Evolutionary conservation across 2,888 invertebrate genomes (phyloP).

Genomic region (Mesochorus sp.): DNA sequence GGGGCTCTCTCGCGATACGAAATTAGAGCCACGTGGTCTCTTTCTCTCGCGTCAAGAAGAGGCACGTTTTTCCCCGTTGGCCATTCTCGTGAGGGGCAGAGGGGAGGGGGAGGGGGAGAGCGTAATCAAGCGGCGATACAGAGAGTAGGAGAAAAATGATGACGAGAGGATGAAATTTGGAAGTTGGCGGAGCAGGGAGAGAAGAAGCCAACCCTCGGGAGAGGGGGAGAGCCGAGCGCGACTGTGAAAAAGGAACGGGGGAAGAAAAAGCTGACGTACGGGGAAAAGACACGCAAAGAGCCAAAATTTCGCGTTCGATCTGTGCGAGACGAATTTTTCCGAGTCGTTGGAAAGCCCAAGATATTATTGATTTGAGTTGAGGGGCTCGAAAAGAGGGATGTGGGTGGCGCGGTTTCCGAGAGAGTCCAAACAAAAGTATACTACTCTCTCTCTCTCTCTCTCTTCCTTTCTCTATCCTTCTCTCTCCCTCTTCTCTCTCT

Average conservation of each 20-base stretch:
- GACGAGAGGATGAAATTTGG: conserved; percentile 79
- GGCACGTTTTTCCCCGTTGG: conserved; percentile 58
- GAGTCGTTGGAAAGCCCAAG: conserved; percentile 79
- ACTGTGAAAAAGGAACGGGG: conserved; percentile 62
- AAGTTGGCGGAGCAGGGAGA: conserved; percentile 73
- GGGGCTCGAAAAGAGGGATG: conserved; percentile 62
- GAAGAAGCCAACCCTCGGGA: conserved; percentile 43
- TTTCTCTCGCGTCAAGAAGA: conserved; percentile 64
- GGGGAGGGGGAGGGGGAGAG: not conserved
- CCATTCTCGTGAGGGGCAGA: not conserved
- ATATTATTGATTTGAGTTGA: conserved; percentile 82
- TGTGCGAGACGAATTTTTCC: conserved; percentile 73
- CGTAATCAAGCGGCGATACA: conserved; percentile 29
- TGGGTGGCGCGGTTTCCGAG: conserved; percentile 64
- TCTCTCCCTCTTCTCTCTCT: too few relatives aligned
- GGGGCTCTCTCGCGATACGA: conserved; percentile 29
- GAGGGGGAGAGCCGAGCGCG: too few relatives aligned
- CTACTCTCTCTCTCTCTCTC: too few relatives aligned
- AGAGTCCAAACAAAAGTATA: not conserved
- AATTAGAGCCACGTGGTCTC: conserved; percentile 61
- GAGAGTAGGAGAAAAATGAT: conserved; percentile 69
- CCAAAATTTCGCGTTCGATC: not conserved
- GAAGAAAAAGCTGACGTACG: conserved; percentile 36
- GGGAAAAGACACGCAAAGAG: not conserved
- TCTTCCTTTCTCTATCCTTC: too few relatives aligned